phyloP scores from a whole-genome alignment of 2,888 invertebrate species.

The Sarcophaga carnaria region DNA sequence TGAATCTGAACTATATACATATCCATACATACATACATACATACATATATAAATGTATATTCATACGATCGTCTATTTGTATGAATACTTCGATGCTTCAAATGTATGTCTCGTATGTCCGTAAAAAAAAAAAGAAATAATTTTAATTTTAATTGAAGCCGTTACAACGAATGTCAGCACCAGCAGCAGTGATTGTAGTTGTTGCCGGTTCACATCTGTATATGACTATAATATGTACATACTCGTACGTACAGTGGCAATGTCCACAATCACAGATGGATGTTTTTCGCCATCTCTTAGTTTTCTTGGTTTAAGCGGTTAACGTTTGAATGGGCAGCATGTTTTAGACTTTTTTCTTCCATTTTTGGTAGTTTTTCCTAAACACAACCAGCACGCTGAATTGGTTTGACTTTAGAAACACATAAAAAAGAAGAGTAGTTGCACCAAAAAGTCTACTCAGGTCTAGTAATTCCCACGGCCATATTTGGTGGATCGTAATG shows the following conservation, averaged over 20 bases:
- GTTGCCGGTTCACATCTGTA: conserved; percentile 29
- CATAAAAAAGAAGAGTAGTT: conserved; percentile 59
- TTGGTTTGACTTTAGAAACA: conserved; percentile 53
- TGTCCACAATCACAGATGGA: conserved; percentile 63
- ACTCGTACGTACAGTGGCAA: conserved; percentile 21
- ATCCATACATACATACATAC: not conserved
- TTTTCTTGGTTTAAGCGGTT: conserved; percentile 31
- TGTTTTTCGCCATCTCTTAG: conserved; percentile 50
- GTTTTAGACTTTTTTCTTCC: conserved; percentile 46
- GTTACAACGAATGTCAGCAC: conserved; percentile 65
- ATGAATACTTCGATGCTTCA: not conserved
- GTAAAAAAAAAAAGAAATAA: conserved; percentile 51
- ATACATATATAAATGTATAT: not conserved
- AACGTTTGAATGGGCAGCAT: conserved; percentile 44
- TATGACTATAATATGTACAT: conserved; percentile 19
- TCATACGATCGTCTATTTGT: not conserved
- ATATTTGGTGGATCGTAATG: conserved; percentile 71
- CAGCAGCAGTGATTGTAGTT: conserved; percentile 53
- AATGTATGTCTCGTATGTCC: not conserved
- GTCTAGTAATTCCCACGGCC: conserved; percentile 72
- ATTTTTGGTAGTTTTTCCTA: conserved; percentile 54
- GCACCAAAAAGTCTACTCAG: conserved; percentile 65
- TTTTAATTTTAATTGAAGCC: conserved; percentile 69
- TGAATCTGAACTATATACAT: not conserved
- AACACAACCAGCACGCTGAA: conserved; percentile 56